A percentile compares a stretch with the other conserved stretches of the same genome.
phyloP scores from a whole-genome alignment of 2,113 vertebrate species.

The Climacteris rufus region DNA sequence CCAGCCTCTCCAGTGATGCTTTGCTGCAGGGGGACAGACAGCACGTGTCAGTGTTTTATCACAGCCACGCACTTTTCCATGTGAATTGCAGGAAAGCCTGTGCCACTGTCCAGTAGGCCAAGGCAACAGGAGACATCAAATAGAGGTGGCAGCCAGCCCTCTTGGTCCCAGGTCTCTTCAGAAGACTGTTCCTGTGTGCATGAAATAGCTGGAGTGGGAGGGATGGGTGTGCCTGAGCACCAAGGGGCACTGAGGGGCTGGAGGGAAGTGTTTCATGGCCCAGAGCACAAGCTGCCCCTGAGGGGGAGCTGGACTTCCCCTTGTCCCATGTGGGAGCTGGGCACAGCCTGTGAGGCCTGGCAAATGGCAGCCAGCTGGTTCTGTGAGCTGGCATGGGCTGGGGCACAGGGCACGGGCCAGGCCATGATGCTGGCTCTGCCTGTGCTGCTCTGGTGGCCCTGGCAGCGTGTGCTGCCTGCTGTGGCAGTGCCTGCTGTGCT shows the following conservation, averaged over 20 bases:
- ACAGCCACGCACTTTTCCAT: neutral
- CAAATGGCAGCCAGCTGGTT: neutral
- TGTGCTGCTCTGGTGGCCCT: neutral
- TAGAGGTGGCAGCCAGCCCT: neutral
- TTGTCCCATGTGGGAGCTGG: neutral
- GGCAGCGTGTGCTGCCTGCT: neutral
- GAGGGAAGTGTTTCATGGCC: neutral
- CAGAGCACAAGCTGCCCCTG: neutral
- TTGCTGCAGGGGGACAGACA: neutral
- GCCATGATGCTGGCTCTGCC: neutral
- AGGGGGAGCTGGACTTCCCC: neutral
- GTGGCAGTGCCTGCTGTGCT: neutral
- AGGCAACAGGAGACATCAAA: neutral
- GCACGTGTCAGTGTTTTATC: neutral
- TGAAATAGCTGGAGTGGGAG: neutral
- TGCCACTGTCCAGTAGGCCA: neutral
- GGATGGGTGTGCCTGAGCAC: neutral
- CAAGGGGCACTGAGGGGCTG: neutral
- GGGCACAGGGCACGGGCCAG: accelerated
- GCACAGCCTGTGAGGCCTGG: neutral
- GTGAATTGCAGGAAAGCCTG: neutral
- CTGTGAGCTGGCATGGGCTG: neutral
- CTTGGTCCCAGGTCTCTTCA: neutral
- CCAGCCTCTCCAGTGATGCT: neutral
- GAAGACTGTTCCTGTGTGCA: neutral